phyloP scores from a whole-genome alignment of 2,797 vertebrate genomes.

The Syngnathus rostellatus region DNA sequence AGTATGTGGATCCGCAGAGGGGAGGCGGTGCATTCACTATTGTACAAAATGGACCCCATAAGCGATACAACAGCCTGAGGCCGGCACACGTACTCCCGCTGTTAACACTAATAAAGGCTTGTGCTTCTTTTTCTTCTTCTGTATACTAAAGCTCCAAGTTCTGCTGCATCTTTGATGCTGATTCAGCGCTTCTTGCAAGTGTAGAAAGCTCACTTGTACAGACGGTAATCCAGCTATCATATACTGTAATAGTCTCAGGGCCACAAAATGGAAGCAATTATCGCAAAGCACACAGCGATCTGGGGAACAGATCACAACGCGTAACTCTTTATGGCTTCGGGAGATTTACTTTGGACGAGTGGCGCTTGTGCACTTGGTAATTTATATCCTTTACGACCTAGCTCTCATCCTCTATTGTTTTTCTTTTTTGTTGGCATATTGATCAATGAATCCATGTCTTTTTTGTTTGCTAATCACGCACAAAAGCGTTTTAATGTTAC shows the following conservation, averaged over 20 bases:
- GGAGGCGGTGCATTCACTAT: conserved; percentile 18
- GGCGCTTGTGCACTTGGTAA: conserved; percentile 21
- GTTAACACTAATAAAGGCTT: conserved; percentile 6
- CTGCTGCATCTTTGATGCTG: conserved; percentile 37
- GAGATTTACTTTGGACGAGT: conserved; percentile 44
- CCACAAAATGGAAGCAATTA: conserved; percentile 64
- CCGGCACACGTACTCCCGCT: conserved; percentile 11
- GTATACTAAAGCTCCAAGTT: conserved; percentile 43
- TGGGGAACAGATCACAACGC: conserved; percentile 57
- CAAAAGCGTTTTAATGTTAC: background rate
- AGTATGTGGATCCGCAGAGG: conserved; percentile 9
- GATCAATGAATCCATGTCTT: conserved; percentile 16
- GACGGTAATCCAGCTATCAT: conserved; percentile 60
- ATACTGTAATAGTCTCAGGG: conserved; percentile 55
- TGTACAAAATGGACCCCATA: conserved; percentile 17
- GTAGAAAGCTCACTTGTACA: conserved; percentile 47
- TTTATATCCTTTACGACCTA: conserved; percentile 29
- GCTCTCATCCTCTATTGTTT: conserved; percentile 5
- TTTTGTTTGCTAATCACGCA: conserved; percentile 7
- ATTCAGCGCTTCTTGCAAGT: conserved; percentile 41
- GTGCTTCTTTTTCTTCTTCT: conserved; percentile 13
- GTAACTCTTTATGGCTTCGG: conserved; percentile 54
- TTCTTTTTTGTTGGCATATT: conserved; percentile 23
- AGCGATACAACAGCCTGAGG: conserved; percentile 32
- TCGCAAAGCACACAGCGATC: conserved; percentile 59